Evolutionary conservation across 2,113 vertebrate genomes (phyloP).

Genomic region (Mesembrinibis cayennensis): DNA sequence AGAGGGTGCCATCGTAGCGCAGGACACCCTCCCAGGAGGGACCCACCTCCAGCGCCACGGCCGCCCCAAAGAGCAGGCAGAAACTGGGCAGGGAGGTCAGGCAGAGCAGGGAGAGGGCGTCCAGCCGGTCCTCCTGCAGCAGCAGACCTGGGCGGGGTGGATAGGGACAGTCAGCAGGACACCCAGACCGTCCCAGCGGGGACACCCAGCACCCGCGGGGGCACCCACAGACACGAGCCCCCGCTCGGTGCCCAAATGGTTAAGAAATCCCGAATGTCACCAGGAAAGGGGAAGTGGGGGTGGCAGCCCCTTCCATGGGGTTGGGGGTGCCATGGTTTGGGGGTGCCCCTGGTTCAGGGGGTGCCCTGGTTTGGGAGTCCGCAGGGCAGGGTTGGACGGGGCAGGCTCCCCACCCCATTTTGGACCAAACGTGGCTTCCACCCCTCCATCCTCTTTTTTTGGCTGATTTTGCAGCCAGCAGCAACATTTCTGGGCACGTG

Average conservation of each 20-base stretch:
- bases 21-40: conserved; percentile 75
- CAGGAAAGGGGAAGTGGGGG: fast-evolving
- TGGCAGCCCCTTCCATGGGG: fast-evolving
- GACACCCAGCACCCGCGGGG: too few species aligned
- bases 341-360: background rate
- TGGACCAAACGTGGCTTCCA: background rate
- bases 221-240: fast-evolving
- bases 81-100: conserved; percentile 96
- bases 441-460: background rate
- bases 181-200: fast-evolving
- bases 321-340: too few species aligned
- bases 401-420: fast-evolving
- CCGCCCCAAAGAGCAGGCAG: conserved; percentile 86
- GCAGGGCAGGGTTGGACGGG: background rate
- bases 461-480: background rate
- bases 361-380: background rate
- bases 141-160: conserved; percentile 80
- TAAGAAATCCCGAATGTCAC: background rate
- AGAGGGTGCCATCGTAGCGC: conserved; percentile 80
- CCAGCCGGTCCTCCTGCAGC: conserved; percentile 91
- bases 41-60: conserved; percentile 87
- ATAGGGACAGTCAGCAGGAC: background rate
- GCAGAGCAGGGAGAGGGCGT: conserved; percentile 89
- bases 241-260: fast-evolving
- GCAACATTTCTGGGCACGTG: background rate